Percentiles rank a stretch among this genome's conserved stretches.
These are phyloP conservation scores for Ginglymostoma cirratum DNA, from an alignment of 2,113 vertebrate genomes.

Conservation along the genomic window DNA sequence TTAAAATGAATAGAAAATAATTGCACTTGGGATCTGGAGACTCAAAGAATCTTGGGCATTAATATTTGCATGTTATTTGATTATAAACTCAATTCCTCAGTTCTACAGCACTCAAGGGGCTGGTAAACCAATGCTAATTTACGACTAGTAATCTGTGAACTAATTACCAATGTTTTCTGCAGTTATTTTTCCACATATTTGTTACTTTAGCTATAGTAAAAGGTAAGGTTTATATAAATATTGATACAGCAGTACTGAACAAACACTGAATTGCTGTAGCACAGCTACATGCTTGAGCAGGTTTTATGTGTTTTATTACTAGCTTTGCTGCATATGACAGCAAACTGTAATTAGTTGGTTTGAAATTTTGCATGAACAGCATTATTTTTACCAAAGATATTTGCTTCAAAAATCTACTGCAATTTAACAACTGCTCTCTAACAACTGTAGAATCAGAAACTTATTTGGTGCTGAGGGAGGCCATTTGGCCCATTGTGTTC, in stretches of 20 bases:
- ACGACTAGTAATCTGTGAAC: conserved; percentile 60
- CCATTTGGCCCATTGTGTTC: no score
- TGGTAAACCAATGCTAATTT: conserved; percentile 59
- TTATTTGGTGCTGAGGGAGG: no score
- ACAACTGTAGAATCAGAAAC: not conserved
- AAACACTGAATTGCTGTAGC: not conserved
- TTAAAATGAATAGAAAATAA: conserved; percentile 84
- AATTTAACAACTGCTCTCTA: not conserved
- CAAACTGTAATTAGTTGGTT: conserved; percentile 30
- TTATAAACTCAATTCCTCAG: conserved; percentile 60
- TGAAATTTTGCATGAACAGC: not conserved
- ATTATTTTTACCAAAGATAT: not conserved
- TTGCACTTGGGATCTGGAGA: conserved; percentile 82
- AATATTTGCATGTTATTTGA: conserved; percentile 65
- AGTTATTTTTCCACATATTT: conserved; percentile 43
- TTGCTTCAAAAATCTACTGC: not conserved
- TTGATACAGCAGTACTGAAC: not conserved
- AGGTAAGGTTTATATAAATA: conserved; percentile 5
- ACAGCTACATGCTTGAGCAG: not conserved
- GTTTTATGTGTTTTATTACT: not conserved
- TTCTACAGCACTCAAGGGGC: conserved; percentile 54
- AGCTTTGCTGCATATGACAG: not conserved
- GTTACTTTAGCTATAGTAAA: not conserved
- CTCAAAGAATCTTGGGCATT: conserved; percentile 64
- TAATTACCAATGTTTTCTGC: conserved; percentile 65